These are phyloP conservation scores for Heliconius hortense DNA, from an alignment of 2,888 invertebrate genomes.

Conservation along the genomic window DNA sequence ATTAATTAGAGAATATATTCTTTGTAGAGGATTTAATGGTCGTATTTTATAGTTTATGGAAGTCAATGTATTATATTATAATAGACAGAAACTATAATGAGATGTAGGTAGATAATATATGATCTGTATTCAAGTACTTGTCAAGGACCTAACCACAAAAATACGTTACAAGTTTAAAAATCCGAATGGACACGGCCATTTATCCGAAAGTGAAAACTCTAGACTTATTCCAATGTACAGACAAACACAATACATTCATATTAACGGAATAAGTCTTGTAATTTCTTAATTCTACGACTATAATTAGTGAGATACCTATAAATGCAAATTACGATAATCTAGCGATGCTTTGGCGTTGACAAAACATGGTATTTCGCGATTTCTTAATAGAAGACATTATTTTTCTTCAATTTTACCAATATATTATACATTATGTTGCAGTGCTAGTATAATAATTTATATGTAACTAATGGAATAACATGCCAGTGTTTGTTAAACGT, in stretches of 20 bases:
- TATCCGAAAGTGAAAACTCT: constrained; percentile 53
- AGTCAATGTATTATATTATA: neutral
- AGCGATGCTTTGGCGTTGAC: constrained; percentile 83
- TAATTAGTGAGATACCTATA: constrained; percentile 81
- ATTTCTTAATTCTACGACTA: constrained; percentile 72
- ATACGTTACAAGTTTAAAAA: constrained; percentile 31
- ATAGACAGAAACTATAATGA: neutral
- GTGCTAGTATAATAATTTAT: constrained; percentile 20
- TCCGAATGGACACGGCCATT: constrained; percentile 41
- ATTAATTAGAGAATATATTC: neutral
- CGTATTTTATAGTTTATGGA: neutral
- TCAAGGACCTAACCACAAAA: constrained; percentile 41
- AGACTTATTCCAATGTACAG: constrained; percentile 72
- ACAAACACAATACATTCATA: constrained; percentile 64
- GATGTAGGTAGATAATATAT: constrained; percentile 6
- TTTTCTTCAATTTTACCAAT: constrained; percentile 14
- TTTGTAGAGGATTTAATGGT: neutral
- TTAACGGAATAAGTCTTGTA: constrained; percentile 80
- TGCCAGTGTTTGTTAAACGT: constrained; percentile 19
- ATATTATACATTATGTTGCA: constrained; percentile 22
- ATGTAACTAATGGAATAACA: constrained; percentile 17
- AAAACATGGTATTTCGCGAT: constrained; percentile 75
- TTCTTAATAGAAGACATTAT: constrained; percentile 28
- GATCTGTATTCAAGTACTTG: constrained; percentile 28
- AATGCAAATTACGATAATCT: constrained; percentile 81